These are phyloP conservation scores for Nautilus pompilius DNA, from an alignment of 1,140 invertebrate species.

Conservation along the genomic window DNA sequence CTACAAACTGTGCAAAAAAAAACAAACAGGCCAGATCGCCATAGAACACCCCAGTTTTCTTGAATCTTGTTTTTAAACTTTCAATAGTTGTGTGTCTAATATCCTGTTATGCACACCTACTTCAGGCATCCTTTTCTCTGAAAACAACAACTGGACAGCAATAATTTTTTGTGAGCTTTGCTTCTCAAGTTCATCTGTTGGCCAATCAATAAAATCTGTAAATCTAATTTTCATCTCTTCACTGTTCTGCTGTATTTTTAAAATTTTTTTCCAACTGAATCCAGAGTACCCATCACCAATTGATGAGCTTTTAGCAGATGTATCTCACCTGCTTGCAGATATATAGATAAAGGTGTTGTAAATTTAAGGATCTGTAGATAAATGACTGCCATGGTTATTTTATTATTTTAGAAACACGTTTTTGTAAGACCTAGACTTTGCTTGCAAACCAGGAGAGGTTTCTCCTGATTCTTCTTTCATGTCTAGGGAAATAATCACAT, in stretches of 20 bases:
- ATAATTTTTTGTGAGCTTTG: not conserved
- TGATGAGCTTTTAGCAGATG: not conserved
- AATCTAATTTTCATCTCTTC: not conserved
- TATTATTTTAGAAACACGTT: not conserved
- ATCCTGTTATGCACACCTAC: not conserved
- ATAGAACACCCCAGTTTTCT: not conserved
- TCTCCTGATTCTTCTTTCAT: not conserved
- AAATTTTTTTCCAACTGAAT: too few relatives aligned
- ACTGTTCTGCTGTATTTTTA: not conserved
- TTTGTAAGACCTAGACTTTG: not conserved
- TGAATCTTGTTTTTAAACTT: too few relatives aligned
- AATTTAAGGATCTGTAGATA: not conserved
- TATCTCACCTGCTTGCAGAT: not conserved
- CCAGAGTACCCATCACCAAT: too few relatives aligned
- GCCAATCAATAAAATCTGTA: not conserved
- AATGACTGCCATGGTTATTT: not conserved
- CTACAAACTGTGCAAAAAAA: not conserved
- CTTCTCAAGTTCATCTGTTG: not conserved
- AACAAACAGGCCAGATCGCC: not conserved
- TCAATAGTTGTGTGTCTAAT: too few relatives aligned
- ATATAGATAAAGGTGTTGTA: not conserved
- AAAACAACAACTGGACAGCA: not conserved
- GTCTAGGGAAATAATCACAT: not conserved
- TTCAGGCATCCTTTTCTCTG: too few relatives aligned
- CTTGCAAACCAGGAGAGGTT: not conserved